phyloP scores from a whole-genome alignment of 2,797 vertebrate species.

The Varecia variegata region DNA sequence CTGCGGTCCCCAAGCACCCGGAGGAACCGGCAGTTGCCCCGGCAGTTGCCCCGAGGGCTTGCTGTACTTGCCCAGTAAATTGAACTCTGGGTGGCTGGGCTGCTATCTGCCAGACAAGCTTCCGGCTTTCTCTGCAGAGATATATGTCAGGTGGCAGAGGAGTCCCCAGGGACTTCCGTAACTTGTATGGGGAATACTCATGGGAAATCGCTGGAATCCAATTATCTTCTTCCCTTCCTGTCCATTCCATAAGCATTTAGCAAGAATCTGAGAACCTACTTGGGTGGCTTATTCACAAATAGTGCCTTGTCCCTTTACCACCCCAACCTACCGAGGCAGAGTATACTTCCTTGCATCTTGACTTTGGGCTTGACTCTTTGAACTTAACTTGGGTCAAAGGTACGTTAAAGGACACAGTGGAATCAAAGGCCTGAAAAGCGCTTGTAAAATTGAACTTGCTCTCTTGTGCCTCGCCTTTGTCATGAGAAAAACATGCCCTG shows the following conservation, averaged over 20 bases:
- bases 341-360: neutral
- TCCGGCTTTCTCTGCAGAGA: neutral
- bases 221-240: neutral
- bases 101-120: neutral
- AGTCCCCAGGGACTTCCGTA: neutral
- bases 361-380: neutral
- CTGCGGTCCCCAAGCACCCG: neutral
- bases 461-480: neutral
- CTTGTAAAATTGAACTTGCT: neutral
- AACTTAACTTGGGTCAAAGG: neutral
- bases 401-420: neutral
- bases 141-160: neutral
- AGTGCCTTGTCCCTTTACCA: neutral
- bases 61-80: constrained; percentile 38
- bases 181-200: neutral
- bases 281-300: neutral
- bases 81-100: neutral
- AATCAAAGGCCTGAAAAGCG: neutral
- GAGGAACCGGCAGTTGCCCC: neutral
- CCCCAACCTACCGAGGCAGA: neutral
- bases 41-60: neutral
- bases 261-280: neutral
- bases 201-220: neutral
- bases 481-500: neutral
- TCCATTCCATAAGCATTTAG: neutral